Conservation (phyloP, 2,113 vertebrate genomes). For the Diadophis punctatus region DNA sequence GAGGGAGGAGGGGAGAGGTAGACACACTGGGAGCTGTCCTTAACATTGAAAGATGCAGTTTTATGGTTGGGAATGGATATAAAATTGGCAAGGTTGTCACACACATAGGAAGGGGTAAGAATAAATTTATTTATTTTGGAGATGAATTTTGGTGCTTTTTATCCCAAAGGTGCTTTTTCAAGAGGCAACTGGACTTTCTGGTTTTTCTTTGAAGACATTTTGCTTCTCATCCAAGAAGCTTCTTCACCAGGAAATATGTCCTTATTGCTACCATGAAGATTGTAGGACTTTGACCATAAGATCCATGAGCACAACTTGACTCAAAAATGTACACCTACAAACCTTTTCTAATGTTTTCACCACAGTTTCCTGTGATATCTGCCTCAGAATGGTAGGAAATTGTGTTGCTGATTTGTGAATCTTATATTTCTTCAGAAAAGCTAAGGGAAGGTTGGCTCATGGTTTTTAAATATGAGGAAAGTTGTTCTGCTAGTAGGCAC, state of each 20-base stretch:
- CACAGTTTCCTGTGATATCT: not conserved
- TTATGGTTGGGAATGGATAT: not conserved
- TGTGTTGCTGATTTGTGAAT: not conserved
- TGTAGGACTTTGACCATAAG: not conserved
- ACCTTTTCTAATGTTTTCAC: not conserved
- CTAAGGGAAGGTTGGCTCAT: not conserved
- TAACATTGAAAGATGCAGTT: not conserved
- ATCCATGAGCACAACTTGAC: not conserved
- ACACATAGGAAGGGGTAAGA: not conserved
- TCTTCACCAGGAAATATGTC: too few relatives aligned
- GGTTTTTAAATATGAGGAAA: not conserved
- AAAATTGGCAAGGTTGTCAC: not conserved
- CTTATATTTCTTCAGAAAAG: not conserved
- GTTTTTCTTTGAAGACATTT: too few relatives aligned
- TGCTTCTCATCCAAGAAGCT: too few relatives aligned
- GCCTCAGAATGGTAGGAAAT: not conserved
- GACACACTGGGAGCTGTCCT: not conserved
- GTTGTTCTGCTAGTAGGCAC: not conserved
- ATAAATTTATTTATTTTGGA: not conserved
- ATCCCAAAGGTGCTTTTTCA: not conserved
- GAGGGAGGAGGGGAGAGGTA: not conserved
- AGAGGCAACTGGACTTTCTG: too few relatives aligned
- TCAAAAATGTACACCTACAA: not conserved
- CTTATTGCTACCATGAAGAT: not conserved
- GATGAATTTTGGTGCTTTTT: not conserved